Conservation (phyloP, 2,888 invertebrate genomes). For the Orthosia cruda region DNA sequence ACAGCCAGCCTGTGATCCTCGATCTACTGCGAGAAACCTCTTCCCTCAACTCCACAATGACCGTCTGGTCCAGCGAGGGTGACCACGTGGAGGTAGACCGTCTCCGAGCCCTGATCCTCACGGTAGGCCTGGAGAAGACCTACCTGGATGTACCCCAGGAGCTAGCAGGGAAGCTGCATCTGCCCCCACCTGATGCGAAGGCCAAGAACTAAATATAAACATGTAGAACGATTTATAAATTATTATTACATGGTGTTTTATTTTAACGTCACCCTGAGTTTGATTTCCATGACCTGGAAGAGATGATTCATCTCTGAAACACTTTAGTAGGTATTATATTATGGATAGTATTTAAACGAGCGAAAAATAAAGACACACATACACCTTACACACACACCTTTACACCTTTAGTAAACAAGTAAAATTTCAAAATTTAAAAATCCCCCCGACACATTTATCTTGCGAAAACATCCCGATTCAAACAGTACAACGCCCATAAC, state of each 20-base stretch:
- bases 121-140: constrained; percentile 93
- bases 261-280: constrained; percentile 23
- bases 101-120: constrained; percentile 93
- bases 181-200: constrained; percentile 81
- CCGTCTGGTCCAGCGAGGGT: constrained; percentile 94
- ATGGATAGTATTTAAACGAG: no score
- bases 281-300: neutral
- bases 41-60: constrained; percentile 93
- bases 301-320: no score
- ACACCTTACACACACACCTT: no score
- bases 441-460: no score
- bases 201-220: constrained; percentile 77
- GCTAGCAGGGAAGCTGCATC: constrained; percentile 89
- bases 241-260: constrained; percentile 55
- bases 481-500: no score
- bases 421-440: no score
- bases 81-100: constrained; percentile 94
- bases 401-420: no score
- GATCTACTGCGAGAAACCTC: constrained; percentile 91
- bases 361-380: no score
- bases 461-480: no score
- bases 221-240: constrained; percentile 40
- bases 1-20: constrained; percentile 92
- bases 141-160: constrained; percentile 95
- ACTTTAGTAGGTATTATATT: no score